Percentiles rank a stretch among this genome's conserved stretches.
phyloP scores from a whole-genome alignment of 2,888 invertebrate species.

The Tromatobia lineatoria region DNA sequence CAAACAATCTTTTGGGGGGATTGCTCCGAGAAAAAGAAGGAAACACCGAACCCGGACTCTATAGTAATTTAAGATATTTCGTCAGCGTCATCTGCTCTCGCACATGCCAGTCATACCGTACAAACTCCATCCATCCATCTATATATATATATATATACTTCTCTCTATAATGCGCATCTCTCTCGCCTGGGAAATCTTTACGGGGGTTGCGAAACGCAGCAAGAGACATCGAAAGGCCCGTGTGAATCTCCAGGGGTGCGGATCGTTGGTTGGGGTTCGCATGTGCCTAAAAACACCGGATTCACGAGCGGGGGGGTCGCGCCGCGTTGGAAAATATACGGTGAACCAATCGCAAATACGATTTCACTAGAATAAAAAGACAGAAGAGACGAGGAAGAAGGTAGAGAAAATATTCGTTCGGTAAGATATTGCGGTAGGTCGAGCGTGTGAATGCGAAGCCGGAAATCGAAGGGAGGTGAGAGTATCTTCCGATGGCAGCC shows the following conservation, averaged over 20 bases:
- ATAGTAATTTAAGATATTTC: conserved; percentile 55
- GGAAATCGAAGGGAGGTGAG: conserved; percentile 68
- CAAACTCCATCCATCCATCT: neutral
- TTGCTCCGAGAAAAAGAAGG: conserved; percentile 16
- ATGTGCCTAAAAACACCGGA: neutral
- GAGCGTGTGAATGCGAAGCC: conserved; percentile 66
- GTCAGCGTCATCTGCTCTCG: conserved; percentile 57
- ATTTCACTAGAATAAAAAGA: conserved; percentile 33
- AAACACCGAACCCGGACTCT: neutral
- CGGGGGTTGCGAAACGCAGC: conserved; percentile 28
- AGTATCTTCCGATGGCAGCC: conserved; percentile 55
- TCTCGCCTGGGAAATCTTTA: conserved; percentile 59
- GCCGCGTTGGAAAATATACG: conserved; percentile 9
- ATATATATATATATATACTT: too few species aligned
- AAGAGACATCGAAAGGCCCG: conserved; percentile 59
- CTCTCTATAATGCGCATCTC: neutral
- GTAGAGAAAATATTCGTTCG: neutral
- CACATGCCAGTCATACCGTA: neutral
- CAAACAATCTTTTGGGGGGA: conserved; percentile 28
- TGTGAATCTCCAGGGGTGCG: conserved; percentile 64
- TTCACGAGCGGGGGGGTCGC: conserved; percentile 40
- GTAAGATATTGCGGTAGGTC: conserved; percentile 64
- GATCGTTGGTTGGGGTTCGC: conserved; percentile 36
- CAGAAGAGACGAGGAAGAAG: conserved; percentile 6
- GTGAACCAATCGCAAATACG: conserved; percentile 46